Evolutionary conservation across 2,797 vertebrate species (phyloP).

Genomic region (Tinamus major): DNA sequence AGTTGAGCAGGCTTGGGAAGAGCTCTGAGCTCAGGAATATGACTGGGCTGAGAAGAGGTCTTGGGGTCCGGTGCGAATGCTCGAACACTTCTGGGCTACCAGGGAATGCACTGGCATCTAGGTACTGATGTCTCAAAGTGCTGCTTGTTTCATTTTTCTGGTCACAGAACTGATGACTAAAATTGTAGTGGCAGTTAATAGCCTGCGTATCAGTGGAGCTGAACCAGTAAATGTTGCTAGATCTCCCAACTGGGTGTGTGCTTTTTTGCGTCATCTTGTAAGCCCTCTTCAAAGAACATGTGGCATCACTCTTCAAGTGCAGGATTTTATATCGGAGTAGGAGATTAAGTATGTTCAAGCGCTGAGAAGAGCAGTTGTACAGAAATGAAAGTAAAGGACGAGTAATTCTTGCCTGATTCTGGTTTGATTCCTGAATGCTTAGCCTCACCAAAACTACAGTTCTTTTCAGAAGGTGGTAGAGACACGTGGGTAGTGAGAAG

Average conservation of each 20-base stretch:
- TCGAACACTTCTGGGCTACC: not conserved
- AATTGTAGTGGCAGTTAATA: not conserved
- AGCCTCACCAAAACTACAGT: not conserved
- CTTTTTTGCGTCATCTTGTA: not conserved
- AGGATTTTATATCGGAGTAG: not conserved
- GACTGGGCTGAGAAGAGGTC: not conserved
- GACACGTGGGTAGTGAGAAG: not conserved
- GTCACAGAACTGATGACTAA: not conserved
- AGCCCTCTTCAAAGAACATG: not conserved
- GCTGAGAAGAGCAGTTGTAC: not conserved
- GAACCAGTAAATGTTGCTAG: not conserved
- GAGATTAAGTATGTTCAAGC: not conserved
- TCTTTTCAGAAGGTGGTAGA: not conserved
- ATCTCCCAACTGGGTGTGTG: not conserved
- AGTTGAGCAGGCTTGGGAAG: not conserved
- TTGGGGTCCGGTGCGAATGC: not conserved
- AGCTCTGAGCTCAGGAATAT: not conserved
- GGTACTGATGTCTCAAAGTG: not conserved
- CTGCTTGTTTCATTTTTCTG: not conserved
- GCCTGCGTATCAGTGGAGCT: not conserved
- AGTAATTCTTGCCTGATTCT: not conserved
- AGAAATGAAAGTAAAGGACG: not conserved
- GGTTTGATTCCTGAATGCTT: not conserved
- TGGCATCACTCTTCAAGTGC: not conserved
- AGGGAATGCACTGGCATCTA: not conserved